A percentile compares a stretch with the other conserved stretches of the same genome.
These are phyloP conservation scores for Sceliomorpha sp. DNA, from an alignment of 2,888 invertebrate species.

Conservation along the genomic window DNA sequence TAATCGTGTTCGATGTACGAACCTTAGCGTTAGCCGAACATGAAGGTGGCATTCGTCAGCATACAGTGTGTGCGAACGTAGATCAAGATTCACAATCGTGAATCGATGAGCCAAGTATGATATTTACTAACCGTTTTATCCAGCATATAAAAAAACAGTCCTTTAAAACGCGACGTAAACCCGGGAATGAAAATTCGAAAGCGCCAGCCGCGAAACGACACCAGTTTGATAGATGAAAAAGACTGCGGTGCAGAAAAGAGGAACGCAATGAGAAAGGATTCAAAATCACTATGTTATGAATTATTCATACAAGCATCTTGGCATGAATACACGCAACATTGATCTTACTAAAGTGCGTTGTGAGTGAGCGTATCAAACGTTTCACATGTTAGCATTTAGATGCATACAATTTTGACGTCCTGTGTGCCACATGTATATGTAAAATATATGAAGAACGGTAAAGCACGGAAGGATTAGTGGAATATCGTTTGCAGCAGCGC, in stretches of 20 bases:
- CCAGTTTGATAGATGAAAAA: constrained; percentile 47
- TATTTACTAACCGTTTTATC: too few relatives aligned
- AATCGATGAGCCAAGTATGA: too few relatives aligned
- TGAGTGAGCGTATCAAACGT: constrained; percentile 44
- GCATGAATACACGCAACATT: constrained; percentile 38
- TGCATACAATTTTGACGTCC: constrained; percentile 46
- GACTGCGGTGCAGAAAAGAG: constrained; percentile 28
- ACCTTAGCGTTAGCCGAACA: too few relatives aligned
- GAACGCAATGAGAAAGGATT: too few relatives aligned
- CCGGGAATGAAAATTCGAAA: constrained; percentile 41
- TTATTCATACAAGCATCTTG: constrained; percentile 45
- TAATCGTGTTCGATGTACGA: too few relatives aligned
- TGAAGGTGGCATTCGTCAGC: too few relatives aligned
- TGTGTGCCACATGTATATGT: too few relatives aligned
- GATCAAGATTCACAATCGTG: too few relatives aligned
- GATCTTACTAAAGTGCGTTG: constrained; percentile 44
- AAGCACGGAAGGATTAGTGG: too few relatives aligned
- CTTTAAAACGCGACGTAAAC: constrained; percentile 42
- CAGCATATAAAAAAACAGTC: constrained; percentile 10
- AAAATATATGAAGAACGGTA: too few relatives aligned
- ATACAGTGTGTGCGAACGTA: too few relatives aligned
- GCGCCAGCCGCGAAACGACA: constrained; percentile 48
- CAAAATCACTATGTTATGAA: constrained; percentile 48
- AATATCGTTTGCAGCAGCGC: too few relatives aligned
- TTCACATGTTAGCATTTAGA: constrained; percentile 39